These are phyloP conservation scores for Papilio polytes DNA, from an alignment of 1,140 invertebrate species.

Conservation along the genomic window DNA sequence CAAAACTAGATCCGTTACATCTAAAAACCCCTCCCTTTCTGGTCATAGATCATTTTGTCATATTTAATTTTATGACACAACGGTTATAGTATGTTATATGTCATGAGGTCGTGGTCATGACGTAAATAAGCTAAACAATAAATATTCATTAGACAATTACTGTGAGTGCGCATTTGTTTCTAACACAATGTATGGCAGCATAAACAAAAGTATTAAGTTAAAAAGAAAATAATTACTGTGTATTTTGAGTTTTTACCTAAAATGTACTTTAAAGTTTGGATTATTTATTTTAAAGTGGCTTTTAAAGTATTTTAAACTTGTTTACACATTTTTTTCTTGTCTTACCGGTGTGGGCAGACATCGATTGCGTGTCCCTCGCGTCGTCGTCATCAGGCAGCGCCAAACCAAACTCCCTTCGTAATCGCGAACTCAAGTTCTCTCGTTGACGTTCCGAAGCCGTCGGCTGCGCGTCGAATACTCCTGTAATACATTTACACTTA, in stretches of 20 bases:
- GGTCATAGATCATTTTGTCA: no score
- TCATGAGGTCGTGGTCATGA: neutral
- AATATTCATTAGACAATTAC: slow-evolving; percentile 20
- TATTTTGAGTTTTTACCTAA: neutral
- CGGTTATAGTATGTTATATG: neutral
- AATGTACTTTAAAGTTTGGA: neutral
- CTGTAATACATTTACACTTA: slow-evolving; percentile 48
- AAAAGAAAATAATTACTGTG: neutral
- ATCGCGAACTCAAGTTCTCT: slow-evolving; percentile 89
- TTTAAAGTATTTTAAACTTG: no score
- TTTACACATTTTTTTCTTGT: no score
- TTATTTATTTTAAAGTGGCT: no score
- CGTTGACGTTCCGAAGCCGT: slow-evolving; percentile 88
- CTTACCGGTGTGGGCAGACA: slow-evolving; percentile 28
- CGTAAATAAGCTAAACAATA: neutral
- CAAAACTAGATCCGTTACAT: no score
- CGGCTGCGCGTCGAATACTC: slow-evolving; percentile 83
- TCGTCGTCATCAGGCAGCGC: slow-evolving; percentile 89
- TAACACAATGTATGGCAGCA: neutral
- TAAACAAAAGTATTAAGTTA: neutral
- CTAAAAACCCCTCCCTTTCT: no score
- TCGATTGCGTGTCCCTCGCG: slow-evolving; percentile 70
- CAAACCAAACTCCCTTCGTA: slow-evolving; percentile 90
- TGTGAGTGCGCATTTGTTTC: neutral
- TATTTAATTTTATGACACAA: no score